Base-by-base conservation (phyloP, 1,140 invertebrate genomes). In the Zaprionus ornatus region DNA sequence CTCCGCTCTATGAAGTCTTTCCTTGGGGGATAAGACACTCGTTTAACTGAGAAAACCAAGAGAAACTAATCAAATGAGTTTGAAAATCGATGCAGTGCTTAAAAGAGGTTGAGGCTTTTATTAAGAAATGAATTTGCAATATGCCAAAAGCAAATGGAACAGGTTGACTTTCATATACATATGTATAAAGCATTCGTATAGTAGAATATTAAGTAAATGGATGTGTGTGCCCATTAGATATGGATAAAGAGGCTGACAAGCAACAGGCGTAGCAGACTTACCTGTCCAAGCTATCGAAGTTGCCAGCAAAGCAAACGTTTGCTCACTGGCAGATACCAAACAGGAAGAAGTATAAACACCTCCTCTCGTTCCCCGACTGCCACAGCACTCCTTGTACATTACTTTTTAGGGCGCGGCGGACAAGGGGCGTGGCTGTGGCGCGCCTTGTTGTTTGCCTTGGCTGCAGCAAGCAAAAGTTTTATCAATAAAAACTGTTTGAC, bases 401-500 rank as follows among this genome's bases (percentile, higher is more conserved):
- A 40, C 37, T 17, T 3, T 13, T 23, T 12, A 2, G 5, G 45
- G 10, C 45, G 10, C 23, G 45, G 3, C 19, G 4, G 10, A 50
- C 45, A 50, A 19, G 45, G 12, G 45, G 45, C 45, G 45, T 48
- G 45, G 45, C 45, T 21, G 45, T 21, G 9, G 45, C 19, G 45
- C 45, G 4, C 7, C 42, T 42, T 27, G 48, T 37, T 50, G 48
- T 77, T 75, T 67, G 80, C 80, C 83, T 86, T 86, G 84, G 77
- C 82, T 61, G 12, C 75, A 45, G 50, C 62, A 56, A 57, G 17
- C 35, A 9, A 84, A 86, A 87, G 83, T 87, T 87, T 88, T 87
- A 88, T 87, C 83, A 87, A 87, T 83, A 87, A 87, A 79, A 88
- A 69, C 68, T 60, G 79, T 27, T 61, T 42, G 76, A 76, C 66